Evolutionary conservation across 2,113 vertebrate species (phyloP), one percentile per base, ranked within the genome.

Genomic region (Cisticola juncidis): DNA sequence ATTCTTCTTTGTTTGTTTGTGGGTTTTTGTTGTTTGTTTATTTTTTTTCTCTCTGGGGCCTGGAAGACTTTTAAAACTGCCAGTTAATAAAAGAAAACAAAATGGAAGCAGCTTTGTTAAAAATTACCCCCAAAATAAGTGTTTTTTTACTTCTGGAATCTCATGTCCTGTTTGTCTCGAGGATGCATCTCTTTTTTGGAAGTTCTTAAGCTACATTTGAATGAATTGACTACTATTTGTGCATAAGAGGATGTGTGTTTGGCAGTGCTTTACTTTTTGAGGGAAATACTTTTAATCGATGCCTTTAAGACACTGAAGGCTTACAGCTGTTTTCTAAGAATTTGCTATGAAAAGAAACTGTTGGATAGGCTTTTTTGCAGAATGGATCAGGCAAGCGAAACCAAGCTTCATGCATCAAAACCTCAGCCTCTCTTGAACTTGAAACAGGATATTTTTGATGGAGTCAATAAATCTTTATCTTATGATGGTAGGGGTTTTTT

Each of bases 321-420:
- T 84, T 96, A 88, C 18, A 79, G 48, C 44, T 89, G 45, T 86
- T 92, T 86, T 86, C 85, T 74, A 71, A 77, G 54, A 88, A 86
- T 56, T 93, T 76, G 25, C 54, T 72, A 33, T 74, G 50, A 85
- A 72, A 87, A 76, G 4, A 79, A 81, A 74, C 60, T 71, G 5
- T 79, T 84, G 17, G 28, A 24, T 21, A 71, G 72, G 40, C 48
- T 69, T 92, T 92, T 68, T 51, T 76, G 28, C 40, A 45, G 56
- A 85, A 64, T 38, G 23, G 35, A 42, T 90, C 58, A 62, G 33
- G 36, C 40, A 82, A 48, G 24, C 0, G 0, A 95, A 94, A 80
- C 45, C 36, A 70, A 54, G 11, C 54, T 94, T 73, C 76, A 61
- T 76, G 48, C 38, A 40, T 54, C 36, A 73, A 53, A 80, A 86